Base-by-base conservation (phyloP, 2,797 vertebrate species). In the Helarctos malayanus region DNA sequence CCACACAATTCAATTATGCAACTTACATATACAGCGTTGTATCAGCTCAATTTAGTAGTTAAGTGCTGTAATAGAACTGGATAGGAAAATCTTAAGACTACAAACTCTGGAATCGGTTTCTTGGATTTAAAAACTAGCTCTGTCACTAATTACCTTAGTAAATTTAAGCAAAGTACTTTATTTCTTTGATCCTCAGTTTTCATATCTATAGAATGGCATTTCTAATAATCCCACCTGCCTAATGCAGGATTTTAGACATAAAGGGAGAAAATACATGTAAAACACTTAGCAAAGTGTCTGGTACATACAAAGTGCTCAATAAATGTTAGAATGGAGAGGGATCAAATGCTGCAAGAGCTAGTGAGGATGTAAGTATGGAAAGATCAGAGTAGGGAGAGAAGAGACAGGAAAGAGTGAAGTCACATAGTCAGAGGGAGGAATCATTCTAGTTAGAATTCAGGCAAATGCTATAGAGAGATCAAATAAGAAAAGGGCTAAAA, bases 21-120 rank as follows among this genome's bases (percentile, higher is more conserved):
- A 86, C 19, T 88, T 87, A 69, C 15, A 63, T 79, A 91, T 89
- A 47, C 11, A 94, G n/a, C 8, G 23, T 61, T 86, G 23, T 87
- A 61, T 79, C 47, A 95, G 45, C 12, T 89, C 82, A 92, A 89
- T 27, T 93, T 85, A 63, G 16, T 89, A 29, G 18, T 81, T 91
- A 85, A 85, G 69, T 56, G 1, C 10, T 27, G n/a, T 41, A 13
- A 45, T n/a, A 13, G 21, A 83, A 54, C 3, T 18, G 54, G 29
- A 65, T 32, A 85, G 49, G 18, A 75, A 61, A 82, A 7, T 84
- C 54, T 93, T 93, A 49, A 93, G 11, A 96, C 9, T 35, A 75
- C 10, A 52, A 59, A 71, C 12, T 78, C 41, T 94, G 59, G 21
- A 81, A 90, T 73, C 15, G 27, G 5, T 96, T 85, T 92, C 27